A percentile compares a stretch with the other conserved stretches of the same genome.
Evolutionary conservation across 2,113 vertebrate genomes (phyloP).

Genomic region (Alces alces): DNA sequence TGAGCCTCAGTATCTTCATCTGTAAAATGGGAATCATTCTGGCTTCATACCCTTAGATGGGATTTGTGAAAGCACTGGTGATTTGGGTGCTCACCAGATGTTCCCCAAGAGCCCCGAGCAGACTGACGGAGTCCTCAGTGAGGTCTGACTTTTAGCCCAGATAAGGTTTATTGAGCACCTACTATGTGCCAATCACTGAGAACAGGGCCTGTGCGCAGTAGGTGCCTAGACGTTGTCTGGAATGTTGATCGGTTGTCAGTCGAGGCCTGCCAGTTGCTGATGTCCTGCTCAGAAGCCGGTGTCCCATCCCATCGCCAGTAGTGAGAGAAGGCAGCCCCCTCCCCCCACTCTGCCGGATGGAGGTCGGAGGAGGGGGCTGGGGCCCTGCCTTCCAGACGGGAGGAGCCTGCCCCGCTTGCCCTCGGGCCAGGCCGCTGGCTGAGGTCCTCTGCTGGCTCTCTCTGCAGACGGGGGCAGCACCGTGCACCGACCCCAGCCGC

Average conservation of each 20-base stretch:
- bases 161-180: not conserved
- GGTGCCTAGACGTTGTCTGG: not conserved
- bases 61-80: not conserved
- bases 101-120: rapidly evolving
- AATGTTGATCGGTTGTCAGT: not conserved
- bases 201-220: rapidly evolving
- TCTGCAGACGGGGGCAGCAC: constrained; percentile 92
- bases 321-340: not conserved
- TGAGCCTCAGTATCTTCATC: not conserved
- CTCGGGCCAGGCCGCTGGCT: not conserved
- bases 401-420: not conserved
- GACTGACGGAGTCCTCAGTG: rapidly evolving
- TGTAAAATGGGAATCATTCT: not conserved
- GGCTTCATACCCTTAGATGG: not conserved
- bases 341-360: not conserved
- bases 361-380: too few species aligned
- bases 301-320: not conserved
- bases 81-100: not conserved
- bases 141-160: not conserved
- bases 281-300: not conserved
- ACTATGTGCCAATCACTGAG: not conserved
- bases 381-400: not conserved
- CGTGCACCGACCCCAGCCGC: constrained; percentile 95
- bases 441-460: not conserved
- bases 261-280: not conserved